These are phyloP conservation scores for Siniperca scherzeri DNA, from an alignment of 2,797 vertebrate genomes.

Conservation along the genomic window DNA sequence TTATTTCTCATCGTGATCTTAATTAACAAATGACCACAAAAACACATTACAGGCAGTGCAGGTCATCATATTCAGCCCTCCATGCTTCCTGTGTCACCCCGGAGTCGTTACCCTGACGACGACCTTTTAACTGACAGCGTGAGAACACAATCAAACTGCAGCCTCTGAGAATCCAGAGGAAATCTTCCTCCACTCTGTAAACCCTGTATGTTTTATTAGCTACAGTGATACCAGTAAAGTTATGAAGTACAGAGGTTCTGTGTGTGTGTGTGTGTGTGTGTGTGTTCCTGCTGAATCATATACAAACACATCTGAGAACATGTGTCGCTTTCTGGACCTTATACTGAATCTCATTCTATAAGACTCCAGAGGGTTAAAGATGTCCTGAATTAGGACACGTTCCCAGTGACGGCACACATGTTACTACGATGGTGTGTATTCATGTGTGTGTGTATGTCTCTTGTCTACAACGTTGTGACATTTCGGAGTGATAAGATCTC, in stretches of 20 bases:
- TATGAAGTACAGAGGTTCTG: neutral
- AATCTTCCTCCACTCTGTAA: neutral
- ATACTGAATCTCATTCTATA: too few relatives aligned
- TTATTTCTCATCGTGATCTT: neutral
- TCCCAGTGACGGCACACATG: neutral
- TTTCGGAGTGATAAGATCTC: constrained; percentile 23
- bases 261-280: constrained; percentile 1
- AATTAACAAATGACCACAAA: neutral
- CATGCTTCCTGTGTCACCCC: neutral
- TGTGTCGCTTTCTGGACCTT: neutral
- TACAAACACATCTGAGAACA: neutral
- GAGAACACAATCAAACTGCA: neutral
- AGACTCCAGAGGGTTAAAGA: neutral
- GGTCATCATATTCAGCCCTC: neutral
- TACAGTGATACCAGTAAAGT: neutral
- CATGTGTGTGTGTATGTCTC: neutral
- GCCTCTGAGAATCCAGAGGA: constrained; percentile 4
- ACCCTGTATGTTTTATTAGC: neutral
- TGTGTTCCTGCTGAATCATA: too few relatives aligned
- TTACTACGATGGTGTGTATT: neutral
- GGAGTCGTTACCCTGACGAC: constrained; percentile 5
- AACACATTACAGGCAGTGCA: neutral
- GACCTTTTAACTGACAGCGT: constrained; percentile 17
- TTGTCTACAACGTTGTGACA: constrained; percentile 35
- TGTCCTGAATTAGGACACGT: neutral